These are phyloP conservation scores for Drosophila mercatorum DNA, from an alignment of 2,888 invertebrate species.

Conservation along the genomic window DNA sequence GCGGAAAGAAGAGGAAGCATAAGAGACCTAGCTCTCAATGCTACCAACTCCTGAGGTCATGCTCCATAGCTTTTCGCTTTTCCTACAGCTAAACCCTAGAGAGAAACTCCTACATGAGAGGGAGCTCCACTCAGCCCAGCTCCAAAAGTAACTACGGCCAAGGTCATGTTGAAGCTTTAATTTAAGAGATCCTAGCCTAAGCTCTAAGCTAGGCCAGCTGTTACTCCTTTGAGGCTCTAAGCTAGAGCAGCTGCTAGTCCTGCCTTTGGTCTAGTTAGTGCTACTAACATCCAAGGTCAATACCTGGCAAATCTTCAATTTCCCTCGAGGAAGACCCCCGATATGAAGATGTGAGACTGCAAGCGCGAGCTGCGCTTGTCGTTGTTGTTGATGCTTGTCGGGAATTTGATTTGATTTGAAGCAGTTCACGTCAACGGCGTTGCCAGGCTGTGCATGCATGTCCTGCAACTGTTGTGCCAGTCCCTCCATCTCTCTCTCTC, in stretches of 20 bases:
- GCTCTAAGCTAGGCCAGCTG: not conserved
- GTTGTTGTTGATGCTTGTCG: constrained; percentile 49
- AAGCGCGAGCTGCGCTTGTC: constrained; percentile 1
- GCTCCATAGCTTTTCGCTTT: too few relatives aligned
- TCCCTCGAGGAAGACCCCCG: not conserved
- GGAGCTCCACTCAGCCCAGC: not conserved
- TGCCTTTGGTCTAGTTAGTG: not conserved
- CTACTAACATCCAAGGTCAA: not conserved
- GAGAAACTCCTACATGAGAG: not conserved
- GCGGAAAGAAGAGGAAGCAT: too few relatives aligned
- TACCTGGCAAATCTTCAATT: constrained; percentile 4
- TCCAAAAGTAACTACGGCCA: not conserved
- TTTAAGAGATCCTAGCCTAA: not conserved
- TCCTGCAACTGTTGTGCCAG: constrained; percentile 24
- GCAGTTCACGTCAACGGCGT: constrained; percentile 45
- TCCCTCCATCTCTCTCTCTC: not conserved
- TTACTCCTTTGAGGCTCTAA: too few relatives aligned
- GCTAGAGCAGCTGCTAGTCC: not conserved
- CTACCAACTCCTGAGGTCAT: too few relatives aligned
- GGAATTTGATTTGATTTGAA: constrained; percentile 74
- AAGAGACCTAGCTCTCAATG: too few relatives aligned
- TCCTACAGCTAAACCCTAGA: too few relatives aligned
- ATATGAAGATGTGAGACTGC: not conserved
- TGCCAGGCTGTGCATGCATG: constrained; percentile 36
- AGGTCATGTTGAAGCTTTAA: not conserved